These are phyloP conservation scores for Heteractis magnifica DNA, from an alignment of 92 coral and sea anemone species.

Conservation along the genomic window DNA sequence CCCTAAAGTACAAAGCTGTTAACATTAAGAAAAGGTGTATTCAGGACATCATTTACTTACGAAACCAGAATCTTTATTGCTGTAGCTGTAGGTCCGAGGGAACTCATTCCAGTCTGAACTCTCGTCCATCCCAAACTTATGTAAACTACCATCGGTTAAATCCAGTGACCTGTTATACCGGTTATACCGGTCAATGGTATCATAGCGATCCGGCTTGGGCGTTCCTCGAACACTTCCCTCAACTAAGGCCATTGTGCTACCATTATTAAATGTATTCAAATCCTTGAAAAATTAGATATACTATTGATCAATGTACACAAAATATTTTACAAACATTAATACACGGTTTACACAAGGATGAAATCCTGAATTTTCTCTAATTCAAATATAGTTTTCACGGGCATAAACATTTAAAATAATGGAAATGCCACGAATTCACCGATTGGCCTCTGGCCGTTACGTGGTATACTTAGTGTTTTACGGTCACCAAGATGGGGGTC, in stretches of 20 bases:
- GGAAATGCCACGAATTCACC: no score
- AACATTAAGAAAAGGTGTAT: not conserved
- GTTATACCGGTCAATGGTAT: slow-evolving; percentile 45
- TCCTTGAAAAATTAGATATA: slow-evolving; percentile 30
- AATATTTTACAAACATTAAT: no score
- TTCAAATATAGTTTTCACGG: no score
- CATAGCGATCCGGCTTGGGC: slow-evolving; percentile 41
- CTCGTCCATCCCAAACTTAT: slow-evolving; percentile 60
- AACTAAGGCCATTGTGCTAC: slow-evolving; percentile 73
- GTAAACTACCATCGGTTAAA: slow-evolving; percentile 54
- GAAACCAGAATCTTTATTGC: slow-evolving; percentile 79
- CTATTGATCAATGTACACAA: no score
- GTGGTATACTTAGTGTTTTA: no score
- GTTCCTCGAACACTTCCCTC: slow-evolving; percentile 64
- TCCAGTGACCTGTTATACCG: slow-evolving; percentile 31
- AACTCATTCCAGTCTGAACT: slow-evolving; percentile 82
- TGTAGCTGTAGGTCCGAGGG: slow-evolving; percentile 25
- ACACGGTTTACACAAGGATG: no score
- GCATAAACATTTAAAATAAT: no score
- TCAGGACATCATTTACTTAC: slow-evolving; percentile 33
- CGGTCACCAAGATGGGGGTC: no score
- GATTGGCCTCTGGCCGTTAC: no score
- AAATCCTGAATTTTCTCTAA: no score
- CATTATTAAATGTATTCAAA: slow-evolving; percentile 49
- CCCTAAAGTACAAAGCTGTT: no score